Percentiles rank a stretch among this genome's conserved stretches.
Conservation (phyloP, 1,140 invertebrate genomes). For the Drosophila littoralis region DNA sequence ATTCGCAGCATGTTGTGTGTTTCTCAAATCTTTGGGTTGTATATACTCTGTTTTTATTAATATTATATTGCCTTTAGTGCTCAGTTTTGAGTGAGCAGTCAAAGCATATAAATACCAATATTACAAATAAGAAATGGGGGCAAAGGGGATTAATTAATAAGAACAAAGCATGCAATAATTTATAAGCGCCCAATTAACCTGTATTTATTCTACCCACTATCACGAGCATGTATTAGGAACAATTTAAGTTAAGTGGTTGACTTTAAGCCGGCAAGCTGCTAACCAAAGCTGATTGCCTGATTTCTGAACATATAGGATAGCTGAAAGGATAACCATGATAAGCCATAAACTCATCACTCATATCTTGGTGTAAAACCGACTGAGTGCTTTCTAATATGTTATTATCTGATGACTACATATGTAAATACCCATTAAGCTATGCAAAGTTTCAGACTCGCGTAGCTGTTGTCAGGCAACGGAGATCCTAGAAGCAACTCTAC, state of each 20-base stretch:
- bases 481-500: conserved; percentile 2
- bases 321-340: conserved; percentile 7
- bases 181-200: no score
- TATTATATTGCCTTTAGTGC: no score
- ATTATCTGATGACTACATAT: conserved; percentile 79
- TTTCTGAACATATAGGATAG: background rate
- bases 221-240: background rate
- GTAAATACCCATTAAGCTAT: conserved; percentile 60
- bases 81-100: no score
- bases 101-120: no score
- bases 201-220: no score
- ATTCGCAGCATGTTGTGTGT: no score
- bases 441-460: conserved; percentile 44
- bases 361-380: conserved; percentile 7
- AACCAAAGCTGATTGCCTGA: background rate
- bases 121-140: no score
- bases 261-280: no score
- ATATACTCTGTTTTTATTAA: no score
- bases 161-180: no score
- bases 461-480: conserved; percentile 30
- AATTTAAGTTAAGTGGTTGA: background rate
- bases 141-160: no score
- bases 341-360: conserved; percentile 4
- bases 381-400: conserved; percentile 64
- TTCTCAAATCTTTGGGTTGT: no score